These are phyloP conservation scores for Danio aesculapii DNA, from an alignment of 2,797 vertebrate genomes.

Conservation along the genomic window DNA sequence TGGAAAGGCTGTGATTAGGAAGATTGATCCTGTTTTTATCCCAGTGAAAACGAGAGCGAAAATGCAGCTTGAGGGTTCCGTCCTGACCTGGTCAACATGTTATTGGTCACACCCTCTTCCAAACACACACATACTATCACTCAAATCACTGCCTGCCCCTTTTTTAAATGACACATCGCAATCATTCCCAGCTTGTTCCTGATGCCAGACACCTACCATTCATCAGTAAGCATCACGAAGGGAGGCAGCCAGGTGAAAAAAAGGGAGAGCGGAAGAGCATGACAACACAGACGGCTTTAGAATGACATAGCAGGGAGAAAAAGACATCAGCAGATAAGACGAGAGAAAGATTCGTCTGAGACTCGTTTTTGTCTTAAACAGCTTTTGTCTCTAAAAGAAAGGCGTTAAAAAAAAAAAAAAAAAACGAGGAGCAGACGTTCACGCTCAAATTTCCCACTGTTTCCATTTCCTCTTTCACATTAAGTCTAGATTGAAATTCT, in stretches of 20 bases:
- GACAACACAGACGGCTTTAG: constrained; percentile 17
- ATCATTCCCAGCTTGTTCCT: constrained; percentile 67
- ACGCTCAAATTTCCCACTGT: constrained; percentile 34
- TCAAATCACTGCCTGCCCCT: constrained; percentile 58
- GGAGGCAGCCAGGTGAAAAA: constrained; percentile 15
- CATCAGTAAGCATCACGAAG: constrained; percentile 65
- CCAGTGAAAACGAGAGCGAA: constrained; percentile 9
- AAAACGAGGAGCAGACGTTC: constrained; percentile 10
- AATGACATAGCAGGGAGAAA: constrained; percentile 19
- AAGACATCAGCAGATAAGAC: constrained; percentile 32
- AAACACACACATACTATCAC: constrained; percentile 64
- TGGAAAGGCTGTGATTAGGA: constrained; percentile 31
- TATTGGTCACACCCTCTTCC: constrained; percentile 61
- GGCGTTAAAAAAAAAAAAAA: not conserved
- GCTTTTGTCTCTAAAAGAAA: constrained; percentile 35
- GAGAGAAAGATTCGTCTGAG: not conserved
- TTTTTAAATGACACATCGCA: constrained; percentile 73
- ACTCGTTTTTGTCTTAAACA: constrained; percentile 25
- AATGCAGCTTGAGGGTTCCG: constrained; percentile 17
- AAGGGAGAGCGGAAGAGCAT: constrained; percentile 18
- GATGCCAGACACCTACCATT: constrained; percentile 71
- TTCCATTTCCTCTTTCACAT: constrained; percentile 51
- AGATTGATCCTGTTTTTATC: constrained; percentile 34
- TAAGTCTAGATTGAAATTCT: constrained; percentile 54
- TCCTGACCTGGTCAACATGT: constrained; percentile 35